Percentiles rank a stretch among this genome's conserved stretches.
Evolutionary conservation across 2,797 vertebrate species (phyloP).

Genomic region (Danio jaintianensis): DNA sequence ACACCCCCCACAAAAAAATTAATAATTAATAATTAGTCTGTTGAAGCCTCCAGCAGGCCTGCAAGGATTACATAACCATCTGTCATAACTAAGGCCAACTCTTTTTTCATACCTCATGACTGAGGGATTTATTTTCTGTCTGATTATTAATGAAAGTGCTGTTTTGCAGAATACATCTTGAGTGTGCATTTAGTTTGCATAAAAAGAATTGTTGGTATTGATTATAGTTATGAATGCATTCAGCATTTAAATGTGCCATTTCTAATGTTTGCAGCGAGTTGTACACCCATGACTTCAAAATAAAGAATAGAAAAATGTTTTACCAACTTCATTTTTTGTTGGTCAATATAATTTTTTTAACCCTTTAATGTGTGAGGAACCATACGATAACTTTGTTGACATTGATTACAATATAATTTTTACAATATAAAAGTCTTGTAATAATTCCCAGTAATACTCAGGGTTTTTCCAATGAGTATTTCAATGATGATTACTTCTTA

Average conservation of each 20-base stretch:
- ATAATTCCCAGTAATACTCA: too few relatives aligned
- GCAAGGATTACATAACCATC: slow-evolving; percentile 30
- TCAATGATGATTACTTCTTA: too few relatives aligned
- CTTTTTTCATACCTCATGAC: slow-evolving; percentile 11
- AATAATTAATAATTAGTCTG: slow-evolving; percentile 2
- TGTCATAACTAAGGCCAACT: background rate
- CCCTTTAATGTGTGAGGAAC: too few relatives aligned
- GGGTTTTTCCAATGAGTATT: too few relatives aligned
- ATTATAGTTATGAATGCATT: background rate
- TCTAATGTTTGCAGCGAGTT: slow-evolving; percentile 5
- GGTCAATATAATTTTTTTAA: too few relatives aligned
- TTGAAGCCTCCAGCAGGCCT: slow-evolving; percentile 8
- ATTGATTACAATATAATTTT: too few relatives aligned
- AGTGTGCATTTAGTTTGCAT: background rate
- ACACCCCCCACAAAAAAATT: background rate
- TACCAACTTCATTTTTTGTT: too few relatives aligned
- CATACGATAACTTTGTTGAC: too few relatives aligned
- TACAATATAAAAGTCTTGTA: too few relatives aligned
- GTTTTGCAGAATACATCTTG: slow-evolving; percentile 9
- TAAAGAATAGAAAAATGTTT: too few relatives aligned
- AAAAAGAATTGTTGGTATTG: background rate
- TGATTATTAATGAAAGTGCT: background rate
- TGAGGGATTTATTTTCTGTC: background rate
- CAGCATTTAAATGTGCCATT: background rate
- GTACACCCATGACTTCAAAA: too few relatives aligned